Evolutionary conservation across 2,888 invertebrate species (phyloP).

Genomic region (Lapara coniferarum): DNA sequence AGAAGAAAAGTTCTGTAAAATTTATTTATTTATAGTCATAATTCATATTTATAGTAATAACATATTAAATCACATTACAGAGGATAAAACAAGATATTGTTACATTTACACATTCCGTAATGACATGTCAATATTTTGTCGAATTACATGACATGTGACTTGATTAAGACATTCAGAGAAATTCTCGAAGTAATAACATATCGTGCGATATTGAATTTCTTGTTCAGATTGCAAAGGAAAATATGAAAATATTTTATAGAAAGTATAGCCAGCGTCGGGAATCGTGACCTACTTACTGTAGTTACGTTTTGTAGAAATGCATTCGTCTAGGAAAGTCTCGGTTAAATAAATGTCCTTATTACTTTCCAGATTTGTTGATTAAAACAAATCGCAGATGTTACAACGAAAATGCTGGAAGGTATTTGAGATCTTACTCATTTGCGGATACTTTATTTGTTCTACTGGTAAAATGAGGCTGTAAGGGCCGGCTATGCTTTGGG

Average conservation of each 20-base stretch:
- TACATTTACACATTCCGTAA: background rate
- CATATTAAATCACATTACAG: too few relatives aligned
- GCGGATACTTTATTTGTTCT: too few relatives aligned
- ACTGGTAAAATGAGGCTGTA: too few relatives aligned
- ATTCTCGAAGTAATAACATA: constrained; percentile 3
- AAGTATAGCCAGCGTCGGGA: background rate
- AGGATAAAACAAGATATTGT: background rate
- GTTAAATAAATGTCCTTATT: background rate
- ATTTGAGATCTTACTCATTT: too few relatives aligned
- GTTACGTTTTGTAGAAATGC: background rate
- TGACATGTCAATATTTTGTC: background rate
- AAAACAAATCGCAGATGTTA: background rate
- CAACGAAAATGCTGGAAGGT: too few relatives aligned
- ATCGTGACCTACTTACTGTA: constrained; percentile 7
- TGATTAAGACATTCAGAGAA: constrained; percentile 7
- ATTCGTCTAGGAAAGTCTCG: background rate
- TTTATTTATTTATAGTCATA: too few relatives aligned
- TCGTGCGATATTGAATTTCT: constrained; percentile 13
- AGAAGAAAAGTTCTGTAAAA: too few relatives aligned
- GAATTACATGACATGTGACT: background rate
- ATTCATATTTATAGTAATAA: too few relatives aligned
- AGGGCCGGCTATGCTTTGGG: too few relatives aligned
- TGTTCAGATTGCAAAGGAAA: background rate
- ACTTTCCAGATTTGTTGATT: background rate
- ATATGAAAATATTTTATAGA: constrained; percentile 19